phyloP scores from a whole-genome alignment of 2,888 invertebrate genomes.

The Aricia artaxerxes region DNA sequence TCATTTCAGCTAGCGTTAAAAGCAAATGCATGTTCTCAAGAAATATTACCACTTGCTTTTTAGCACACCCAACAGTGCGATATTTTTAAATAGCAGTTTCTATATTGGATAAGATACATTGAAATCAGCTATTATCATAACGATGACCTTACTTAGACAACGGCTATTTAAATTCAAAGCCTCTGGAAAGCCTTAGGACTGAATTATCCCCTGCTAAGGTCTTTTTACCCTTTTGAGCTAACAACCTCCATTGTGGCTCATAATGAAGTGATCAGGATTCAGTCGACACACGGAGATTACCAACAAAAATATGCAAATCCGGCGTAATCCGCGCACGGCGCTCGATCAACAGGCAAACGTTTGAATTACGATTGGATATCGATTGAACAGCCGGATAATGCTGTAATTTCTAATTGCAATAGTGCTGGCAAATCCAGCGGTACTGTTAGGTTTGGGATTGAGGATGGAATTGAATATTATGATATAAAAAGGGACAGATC shows the following conservation, averaged over 20 bases:
- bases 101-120: too few species aligned
- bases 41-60: background rate
- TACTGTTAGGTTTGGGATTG: background rate
- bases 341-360: slow-evolving; percentile 4
- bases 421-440: background rate
- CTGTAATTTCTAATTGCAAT: background rate
- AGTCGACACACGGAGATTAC: slow-evolving; percentile 5
- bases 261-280: slow-evolving; percentile 16
- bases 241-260: background rate
- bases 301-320: slow-evolving; percentile 17
- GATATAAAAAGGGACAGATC: background rate
- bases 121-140: too few species aligned
- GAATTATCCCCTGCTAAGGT: background rate
- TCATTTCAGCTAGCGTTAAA: background rate
- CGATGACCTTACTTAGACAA: background rate
- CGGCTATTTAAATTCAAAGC: background rate
- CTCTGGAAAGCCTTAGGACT: background rate
- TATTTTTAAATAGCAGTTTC: background rate
- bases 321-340: background rate
- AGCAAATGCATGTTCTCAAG: background rate
- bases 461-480: background rate
- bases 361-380: slow-evolving; percentile 17
- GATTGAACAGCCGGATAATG: background rate
- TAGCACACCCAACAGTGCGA: background rate
- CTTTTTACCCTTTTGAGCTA: background rate